Base-by-base conservation (phyloP, 1,140 invertebrate genomes). In the Cydia pomonella region DNA sequence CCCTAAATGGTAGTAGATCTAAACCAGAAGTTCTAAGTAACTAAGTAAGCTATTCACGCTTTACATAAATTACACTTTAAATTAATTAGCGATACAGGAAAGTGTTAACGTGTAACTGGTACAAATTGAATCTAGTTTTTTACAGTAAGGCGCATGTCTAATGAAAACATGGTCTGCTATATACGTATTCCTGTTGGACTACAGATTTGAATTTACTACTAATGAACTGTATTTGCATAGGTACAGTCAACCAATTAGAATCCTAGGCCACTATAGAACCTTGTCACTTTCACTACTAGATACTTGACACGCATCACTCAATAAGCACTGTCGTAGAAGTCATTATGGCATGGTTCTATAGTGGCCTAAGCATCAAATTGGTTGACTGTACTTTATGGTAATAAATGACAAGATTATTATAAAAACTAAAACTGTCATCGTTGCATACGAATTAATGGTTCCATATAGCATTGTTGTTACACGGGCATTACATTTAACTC, bases 21-120 rank as follows among this genome's bases (percentile, higher is more conserved):
- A 59, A 59, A 23, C 53, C 53, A 59, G 53, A 23, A 59, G 18
- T 59, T 23, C 53, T 59, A 59, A 59, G 53, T 23, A 53, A 53
- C 53, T 59, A 59, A 59, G 53, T 23, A 53, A 53, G 50, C 50
- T 18, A 53, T 44, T 44, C 41, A 44, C n/a, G n/a, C n/a, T 59
- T 59, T 59, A 21, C 53, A 59, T 59, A 59, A 59, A 59, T 21
- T 18, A 59, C 53, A 59, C 9, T 59, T 59, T 21, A 59, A 59
- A 59, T 59, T 59, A 59, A 59, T 59, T 59, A 59, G 53, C 53
- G 53, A 59, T 59, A 59, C 53, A 21, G 53, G 53, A 59, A 59
- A 59, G 53, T 59, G 18, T 9, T 23, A 59, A n/a, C n/a, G 18
- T 23, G 53, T 59, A 5, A 23, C 53, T 59, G 9, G 18, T 59